These are phyloP conservation scores for Takifugu flavidus DNA, from an alignment of 2,113 vertebrate genomes.

Conservation along the genomic window DNA sequence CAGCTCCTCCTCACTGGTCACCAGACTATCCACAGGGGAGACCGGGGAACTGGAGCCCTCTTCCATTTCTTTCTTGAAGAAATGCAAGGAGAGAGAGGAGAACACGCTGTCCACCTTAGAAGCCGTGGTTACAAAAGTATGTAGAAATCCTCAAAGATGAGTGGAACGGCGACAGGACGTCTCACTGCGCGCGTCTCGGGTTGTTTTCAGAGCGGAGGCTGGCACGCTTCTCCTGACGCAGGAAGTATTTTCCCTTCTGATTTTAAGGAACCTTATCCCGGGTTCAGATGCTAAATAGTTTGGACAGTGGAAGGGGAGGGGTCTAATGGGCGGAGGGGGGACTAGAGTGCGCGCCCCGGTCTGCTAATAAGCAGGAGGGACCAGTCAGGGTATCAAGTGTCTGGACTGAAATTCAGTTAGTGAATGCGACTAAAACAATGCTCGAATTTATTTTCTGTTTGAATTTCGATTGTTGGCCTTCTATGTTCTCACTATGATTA, in stretches of 20 bases:
- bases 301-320: slow-evolving; percentile 82
- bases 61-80: slow-evolving; percentile 80
- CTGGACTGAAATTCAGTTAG: not conserved
- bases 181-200: slow-evolving; percentile 22
- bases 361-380: slow-evolving; percentile 68
- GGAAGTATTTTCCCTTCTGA: slow-evolving; percentile 84
- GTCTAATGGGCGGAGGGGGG: slow-evolving; percentile 73
- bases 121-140: slow-evolving; percentile 65
- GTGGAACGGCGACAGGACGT: slow-evolving; percentile 1
- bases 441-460: slow-evolving; percentile 18
- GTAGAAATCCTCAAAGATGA: slow-evolving; percentile 37
- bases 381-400: slow-evolving; percentile 53
- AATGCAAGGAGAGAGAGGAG: slow-evolving; percentile 65
- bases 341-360: slow-evolving; percentile 69
- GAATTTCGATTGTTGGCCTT: not conserved
- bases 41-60: slow-evolving; percentile 77
- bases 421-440: slow-evolving; percentile 12
- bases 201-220: slow-evolving; percentile 25
- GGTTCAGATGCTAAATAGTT: slow-evolving; percentile 93
- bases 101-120: slow-evolving; percentile 70
- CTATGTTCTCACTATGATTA: too few species aligned
- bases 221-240: slow-evolving; percentile 66
- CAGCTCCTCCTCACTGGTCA: slow-evolving; percentile 81
- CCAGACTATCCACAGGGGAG: slow-evolving; percentile 79
- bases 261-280: slow-evolving; percentile 87